Base-by-base conservation (phyloP, 2,888 invertebrate species). In the Ochropleura plecta region DNA sequence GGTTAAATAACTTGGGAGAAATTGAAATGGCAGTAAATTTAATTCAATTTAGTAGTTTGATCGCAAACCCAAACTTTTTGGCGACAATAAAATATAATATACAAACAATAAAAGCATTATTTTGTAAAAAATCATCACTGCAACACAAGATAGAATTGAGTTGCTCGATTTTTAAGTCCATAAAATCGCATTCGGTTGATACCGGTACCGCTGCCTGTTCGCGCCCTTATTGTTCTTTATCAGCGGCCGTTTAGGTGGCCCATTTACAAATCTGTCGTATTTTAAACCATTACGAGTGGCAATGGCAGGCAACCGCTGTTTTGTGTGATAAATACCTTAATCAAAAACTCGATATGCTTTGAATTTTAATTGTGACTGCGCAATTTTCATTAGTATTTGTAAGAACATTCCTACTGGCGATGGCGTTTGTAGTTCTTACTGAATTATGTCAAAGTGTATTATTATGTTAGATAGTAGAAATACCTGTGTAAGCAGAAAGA, bases 191-290 rank as follows among this genome's bases (percentile, higher is more conserved):
- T 62, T 49, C 0, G n/a, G 18, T 55, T 49, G 30, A n/a, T 40
- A 51, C 51, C 20, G 60, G 16, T 5, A 44, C 66, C 60, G 49
- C 40, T 55, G 66, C 49, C 18, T 62, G 49, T 62, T 16, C 30
- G 7, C 18, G n/a, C 44, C 51, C 62, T n/a, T 73, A 80, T 78
- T 60, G 80, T 78, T 73, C 42, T 1, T 30, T 70, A 57, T 68
- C 59, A 55, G 49, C 68, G 14, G 55, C 60, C 51, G 55, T 83
- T 72, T 83, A 72, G 65, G 42, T 16, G 46, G 14, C 30, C 69
- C 57, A 62, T 57, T 83, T 72, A 57, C 46, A 48, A 67, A 82
- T 79, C 48, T 57, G n/a, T 55, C 53, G 78, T 78, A 69, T 69
- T 83, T 69, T 69, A 82, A 65, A 66, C 42, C 62, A 62, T 72